Percentiles rank a stretch among this genome's conserved stretches.
Evolutionary conservation across 1,140 invertebrate genomes (phyloP).

Genomic region (Telenomus remus): DNA sequence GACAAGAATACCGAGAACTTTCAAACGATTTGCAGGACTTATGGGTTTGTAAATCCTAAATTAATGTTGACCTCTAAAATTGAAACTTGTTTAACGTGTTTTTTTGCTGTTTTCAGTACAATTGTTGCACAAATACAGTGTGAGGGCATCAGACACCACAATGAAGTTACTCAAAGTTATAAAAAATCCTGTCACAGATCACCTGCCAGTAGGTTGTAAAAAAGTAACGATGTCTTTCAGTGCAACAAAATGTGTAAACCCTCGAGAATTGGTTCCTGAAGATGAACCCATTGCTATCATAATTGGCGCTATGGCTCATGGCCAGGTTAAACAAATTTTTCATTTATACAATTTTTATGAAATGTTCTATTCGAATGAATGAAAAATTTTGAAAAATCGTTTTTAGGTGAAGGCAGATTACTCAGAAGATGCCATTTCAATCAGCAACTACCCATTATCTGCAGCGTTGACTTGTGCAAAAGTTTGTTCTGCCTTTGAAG

Average conservation of each 20-base stretch:
- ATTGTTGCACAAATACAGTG: constrained; percentile 94
- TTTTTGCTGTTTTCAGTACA: constrained; percentile 85
- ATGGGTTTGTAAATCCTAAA: constrained; percentile 83
- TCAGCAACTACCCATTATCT: constrained; percentile 97
- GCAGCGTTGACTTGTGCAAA: constrained; percentile 97
- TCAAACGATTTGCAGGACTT: constrained; percentile 97
- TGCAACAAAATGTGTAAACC: constrained; percentile 85
- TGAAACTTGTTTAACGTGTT: too few species aligned
- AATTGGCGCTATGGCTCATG: constrained; percentile 98
- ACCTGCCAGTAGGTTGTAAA: constrained; percentile 95
- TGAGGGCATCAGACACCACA: constrained; percentile 90
- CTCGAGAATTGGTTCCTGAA: constrained; percentile 86
- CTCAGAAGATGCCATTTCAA: constrained; percentile 91
- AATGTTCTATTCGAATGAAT: too few species aligned
- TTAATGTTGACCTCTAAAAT: too few species aligned
- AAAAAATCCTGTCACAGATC: constrained; percentile 96
- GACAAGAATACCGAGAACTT: constrained; percentile 98
- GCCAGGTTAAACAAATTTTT: constrained; percentile 79
- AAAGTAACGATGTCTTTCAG: constrained; percentile 95
- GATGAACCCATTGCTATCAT: constrained; percentile 92
- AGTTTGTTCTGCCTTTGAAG: constrained; percentile 97
- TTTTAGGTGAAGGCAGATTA: constrained; percentile 89
- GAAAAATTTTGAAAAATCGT: neutral
- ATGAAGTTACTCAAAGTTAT: constrained; percentile 97
- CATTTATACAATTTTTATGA: neutral